A percentile compares a stretch with the other conserved stretches of the same genome.
phyloP scores from a whole-genome alignment of 1,140 invertebrate genomes.

The Cydia amplana region DNA sequence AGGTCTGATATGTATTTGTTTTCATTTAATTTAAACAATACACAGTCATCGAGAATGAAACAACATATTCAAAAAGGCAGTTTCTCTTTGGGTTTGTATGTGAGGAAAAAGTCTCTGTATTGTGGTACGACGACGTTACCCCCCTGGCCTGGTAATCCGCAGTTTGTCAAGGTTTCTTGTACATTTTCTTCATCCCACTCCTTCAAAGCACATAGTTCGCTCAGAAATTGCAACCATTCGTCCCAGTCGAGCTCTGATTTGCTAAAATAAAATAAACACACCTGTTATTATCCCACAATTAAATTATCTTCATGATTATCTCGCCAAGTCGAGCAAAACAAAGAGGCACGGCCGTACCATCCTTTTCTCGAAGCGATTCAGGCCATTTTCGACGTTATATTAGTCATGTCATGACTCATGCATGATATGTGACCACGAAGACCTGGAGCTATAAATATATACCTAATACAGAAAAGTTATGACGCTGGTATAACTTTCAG shows the following conservation, averaged over 20 bases:
- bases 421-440: too few relatives aligned
- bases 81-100: conserved; percentile 43
- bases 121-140: conserved; percentile 39
- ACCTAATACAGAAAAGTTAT: too few relatives aligned
- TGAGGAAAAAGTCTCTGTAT: conserved; percentile 46
- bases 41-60: not conserved
- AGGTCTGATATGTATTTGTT: not conserved
- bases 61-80: conserved; percentile 33
- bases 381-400: too few relatives aligned
- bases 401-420: too few relatives aligned
- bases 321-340: too few relatives aligned
- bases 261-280: conserved; percentile 45
- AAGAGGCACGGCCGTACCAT: too few relatives aligned
- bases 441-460: too few relatives aligned
- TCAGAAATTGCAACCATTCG: conserved; percentile 45
- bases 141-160: conserved; percentile 44
- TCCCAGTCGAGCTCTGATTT: conserved; percentile 44
- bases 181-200: conserved; percentile 37
- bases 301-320: too few relatives aligned
- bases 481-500: too few relatives aligned
- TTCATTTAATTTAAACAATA: not conserved
- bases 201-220: conserved; percentile 38
- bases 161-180: conserved; percentile 42
- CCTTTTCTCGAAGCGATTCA: too few relatives aligned
- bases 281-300: not conserved